These are phyloP conservation scores for Helicoverpa armigera DNA, from an alignment of 1,140 invertebrate species.

Conservation along the genomic window DNA sequence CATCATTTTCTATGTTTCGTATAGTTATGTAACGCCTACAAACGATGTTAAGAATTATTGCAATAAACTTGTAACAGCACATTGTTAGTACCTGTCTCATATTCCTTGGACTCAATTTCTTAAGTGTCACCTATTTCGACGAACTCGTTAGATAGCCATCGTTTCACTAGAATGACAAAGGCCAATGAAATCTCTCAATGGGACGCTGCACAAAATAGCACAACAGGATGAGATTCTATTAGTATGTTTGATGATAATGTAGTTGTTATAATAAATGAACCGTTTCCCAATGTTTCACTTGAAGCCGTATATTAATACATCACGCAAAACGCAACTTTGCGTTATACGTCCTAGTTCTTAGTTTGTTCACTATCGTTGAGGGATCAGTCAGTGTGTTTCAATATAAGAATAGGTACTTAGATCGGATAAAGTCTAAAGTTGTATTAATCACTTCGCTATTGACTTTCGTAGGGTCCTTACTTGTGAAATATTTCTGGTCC, in stretches of 20 bases:
- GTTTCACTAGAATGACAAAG: neutral
- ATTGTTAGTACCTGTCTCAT: neutral
- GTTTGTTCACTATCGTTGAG: too few species aligned
- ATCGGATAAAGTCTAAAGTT: too few species aligned
- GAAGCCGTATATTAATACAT: neutral
- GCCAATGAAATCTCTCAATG: neutral
- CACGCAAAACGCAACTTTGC: too few species aligned
- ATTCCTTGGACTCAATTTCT: conserved; percentile 38
- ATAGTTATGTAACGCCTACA: conserved; percentile 86
- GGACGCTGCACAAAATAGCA: neutral
- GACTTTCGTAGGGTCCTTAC: conserved; percentile 66
- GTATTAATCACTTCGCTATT: too few species aligned
- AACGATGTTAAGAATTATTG: conserved; percentile 30
- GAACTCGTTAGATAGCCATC: conserved; percentile 36
- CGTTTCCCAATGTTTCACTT: too few species aligned
- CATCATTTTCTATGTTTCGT: conserved; percentile 88
- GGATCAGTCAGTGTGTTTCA: too few species aligned
- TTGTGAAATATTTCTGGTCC: conserved; percentile 85
- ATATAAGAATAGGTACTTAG: too few species aligned
- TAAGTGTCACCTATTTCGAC: conserved; percentile 31
- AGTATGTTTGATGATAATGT: neutral
- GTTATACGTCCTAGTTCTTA: too few species aligned
- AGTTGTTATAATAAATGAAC: neutral
- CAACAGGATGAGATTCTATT: conserved; percentile 15
- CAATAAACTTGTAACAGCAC: conserved; percentile 13